Conservation (phyloP, 2,888 invertebrate genomes). For the Protophormia terraenovae region DNA sequence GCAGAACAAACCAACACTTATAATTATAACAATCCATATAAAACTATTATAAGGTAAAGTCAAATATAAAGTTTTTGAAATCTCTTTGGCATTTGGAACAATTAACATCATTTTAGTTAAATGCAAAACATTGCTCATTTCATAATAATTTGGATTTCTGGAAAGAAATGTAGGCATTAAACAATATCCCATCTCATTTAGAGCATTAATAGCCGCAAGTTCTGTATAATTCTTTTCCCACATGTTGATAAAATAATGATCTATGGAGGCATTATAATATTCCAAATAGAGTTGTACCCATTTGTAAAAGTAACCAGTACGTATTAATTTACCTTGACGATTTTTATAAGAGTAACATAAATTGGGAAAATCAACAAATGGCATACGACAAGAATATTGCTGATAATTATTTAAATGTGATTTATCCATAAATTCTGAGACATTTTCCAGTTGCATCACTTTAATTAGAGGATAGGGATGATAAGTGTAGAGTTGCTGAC, state of each 20-base stretch:
- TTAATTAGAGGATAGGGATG: constrained; percentile 35
- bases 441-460: neutral
- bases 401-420: constrained; percentile 36
- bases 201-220: neutral
- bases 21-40: neutral
- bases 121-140: neutral
- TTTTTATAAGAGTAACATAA: constrained; percentile 25
- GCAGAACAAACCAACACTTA: too few species aligned
- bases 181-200: neutral
- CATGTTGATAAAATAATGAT: constrained; percentile 4
- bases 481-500: constrained; percentile 6
- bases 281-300: constrained; percentile 1
- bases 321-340: neutral
- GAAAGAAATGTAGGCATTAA: constrained; percentile 6
- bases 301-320: constrained; percentile 15
- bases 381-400: neutral
- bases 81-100: constrained; percentile 28
- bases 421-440: constrained; percentile 9
- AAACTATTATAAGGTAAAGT: constrained; percentile 2
- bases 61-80: constrained; percentile 12
- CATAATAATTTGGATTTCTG: neutral
- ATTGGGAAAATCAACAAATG: constrained; percentile 16
- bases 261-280: constrained; percentile 25
- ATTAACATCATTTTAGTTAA: neutral
- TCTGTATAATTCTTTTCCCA: neutral